phyloP scores from a whole-genome alignment of 2,888 invertebrate species.

The Nymphalis polychloros region DNA sequence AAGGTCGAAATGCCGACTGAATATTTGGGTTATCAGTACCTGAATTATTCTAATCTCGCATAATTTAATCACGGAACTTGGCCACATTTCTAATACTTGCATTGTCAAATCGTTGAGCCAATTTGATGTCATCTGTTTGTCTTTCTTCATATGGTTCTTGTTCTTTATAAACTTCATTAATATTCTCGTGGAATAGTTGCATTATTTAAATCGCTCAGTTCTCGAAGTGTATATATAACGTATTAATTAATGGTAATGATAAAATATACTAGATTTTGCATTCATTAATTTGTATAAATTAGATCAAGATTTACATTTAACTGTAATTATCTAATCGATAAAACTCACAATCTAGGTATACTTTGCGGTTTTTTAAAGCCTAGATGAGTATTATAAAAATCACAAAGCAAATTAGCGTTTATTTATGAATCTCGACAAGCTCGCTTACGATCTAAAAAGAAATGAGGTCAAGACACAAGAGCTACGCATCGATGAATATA shows the following conservation, averaged over 20 bases:
- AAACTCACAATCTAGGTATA: no score
- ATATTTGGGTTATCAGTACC: conserved; percentile 64
- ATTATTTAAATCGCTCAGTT: not conserved
- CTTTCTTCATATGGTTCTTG: conserved; percentile 10
- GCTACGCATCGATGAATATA: conserved; percentile 50
- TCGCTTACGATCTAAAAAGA: conserved; percentile 50
- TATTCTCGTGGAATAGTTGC: not conserved
- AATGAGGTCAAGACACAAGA: conserved; percentile 66
- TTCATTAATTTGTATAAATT: no score
- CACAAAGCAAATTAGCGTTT: conserved; percentile 15
- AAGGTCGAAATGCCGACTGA: conserved; percentile 72
- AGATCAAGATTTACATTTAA: no score
- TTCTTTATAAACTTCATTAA: not conserved
- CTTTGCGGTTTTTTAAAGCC: not conserved
- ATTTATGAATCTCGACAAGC: conserved; percentile 26
- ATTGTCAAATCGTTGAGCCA: conserved; percentile 16
- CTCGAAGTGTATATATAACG: no score
- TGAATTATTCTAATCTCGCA: conserved; percentile 49
- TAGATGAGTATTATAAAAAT: conserved; percentile 5
- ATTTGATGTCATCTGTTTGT: not conserved
- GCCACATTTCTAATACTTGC: conserved; percentile 18
- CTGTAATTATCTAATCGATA: no score
- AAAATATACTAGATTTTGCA: no score
- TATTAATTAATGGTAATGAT: no score
- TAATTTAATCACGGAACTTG: conserved; percentile 35